Percentiles rank a stretch among this genome's conserved stretches.
These are phyloP conservation scores for Caenorhabditis panamensis DNA, from an alignment of 2,888 invertebrate genomes.

Conservation along the genomic window DNA sequence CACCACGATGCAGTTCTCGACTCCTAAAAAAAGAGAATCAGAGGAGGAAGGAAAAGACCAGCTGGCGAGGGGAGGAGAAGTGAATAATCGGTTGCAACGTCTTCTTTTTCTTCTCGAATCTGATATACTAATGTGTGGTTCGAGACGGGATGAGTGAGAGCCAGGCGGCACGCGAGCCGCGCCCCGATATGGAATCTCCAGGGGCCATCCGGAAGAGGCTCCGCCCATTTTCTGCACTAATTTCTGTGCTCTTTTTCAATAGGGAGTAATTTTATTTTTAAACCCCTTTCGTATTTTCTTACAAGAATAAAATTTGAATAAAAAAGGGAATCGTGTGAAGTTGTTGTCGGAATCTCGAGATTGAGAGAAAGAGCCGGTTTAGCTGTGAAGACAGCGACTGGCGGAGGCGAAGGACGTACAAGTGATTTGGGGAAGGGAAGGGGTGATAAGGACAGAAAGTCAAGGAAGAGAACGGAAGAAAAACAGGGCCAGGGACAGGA, in stretches of 20 bases:
- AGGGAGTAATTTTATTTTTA: conserved; percentile 50
- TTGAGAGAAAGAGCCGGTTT: neutral
- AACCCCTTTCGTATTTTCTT: conserved; percentile 49
- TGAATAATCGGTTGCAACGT: neutral
- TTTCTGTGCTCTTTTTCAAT: conserved; percentile 27
- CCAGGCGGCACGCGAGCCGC: conserved; percentile 28
- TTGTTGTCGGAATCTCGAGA: neutral
- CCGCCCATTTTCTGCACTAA: conserved; percentile 39
- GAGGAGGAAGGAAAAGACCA: neutral
- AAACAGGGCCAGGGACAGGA: conserved; percentile 35
- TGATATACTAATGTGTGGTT: conserved; percentile 45
- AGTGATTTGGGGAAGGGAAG: conserved; percentile 37
- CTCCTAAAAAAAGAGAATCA: conserved; percentile 12
- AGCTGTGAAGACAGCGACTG: conserved; percentile 2
- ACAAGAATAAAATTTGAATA: conserved; percentile 55
- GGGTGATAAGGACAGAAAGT: conserved; percentile 23
- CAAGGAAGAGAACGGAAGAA: conserved; percentile 17
- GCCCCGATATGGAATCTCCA: conserved; percentile 53
- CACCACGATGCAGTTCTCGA: conserved; percentile 21
- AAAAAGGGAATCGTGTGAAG: conserved; percentile 20
- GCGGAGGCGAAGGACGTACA: conserved; percentile 44
- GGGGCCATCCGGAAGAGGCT: conserved; percentile 39
- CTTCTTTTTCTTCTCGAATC: neutral
- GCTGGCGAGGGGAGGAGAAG: neutral
- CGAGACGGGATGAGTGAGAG: conserved; percentile 24